Base-by-base conservation (phyloP, 2,888 invertebrate genomes). In the Phalangium opilio region DNA sequence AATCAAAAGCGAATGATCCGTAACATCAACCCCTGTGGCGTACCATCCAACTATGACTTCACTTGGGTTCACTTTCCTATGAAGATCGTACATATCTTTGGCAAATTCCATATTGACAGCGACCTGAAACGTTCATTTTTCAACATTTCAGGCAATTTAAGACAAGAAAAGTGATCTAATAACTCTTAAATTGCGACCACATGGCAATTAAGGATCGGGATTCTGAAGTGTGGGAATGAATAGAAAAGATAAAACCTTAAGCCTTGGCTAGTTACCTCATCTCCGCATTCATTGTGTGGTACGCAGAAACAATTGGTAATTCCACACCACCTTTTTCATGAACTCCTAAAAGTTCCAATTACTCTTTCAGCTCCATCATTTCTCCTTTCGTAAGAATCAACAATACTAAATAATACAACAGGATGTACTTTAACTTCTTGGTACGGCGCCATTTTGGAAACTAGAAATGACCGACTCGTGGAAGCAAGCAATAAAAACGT, bases 271-370 rank as follows among this genome's bases (percentile, higher is more conserved):
- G 61, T 58, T 60, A 72, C 74, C 65, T 75, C 74, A 67, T 93
- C 93, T 57, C 87, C 87, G 60, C 86, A 83, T 69, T 98, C 96
- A 68, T 93, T 95, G 68, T 98, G 96, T 0, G 96, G 96, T 43
- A 98, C 96, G 63, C 95, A 91, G 71, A 96, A 98, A 66, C 95
- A 96, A 65, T 98, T 96, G 12, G 95, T 95, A 39, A 96, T 87
- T 73, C 96, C 95, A 95, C 86, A 49, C 85, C 76, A 49, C 89
- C 89, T 68, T 90, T 91, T 61, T 89, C 89, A 38, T 78, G 77
- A 34, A 80, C 79, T 45, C 90, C 89, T 61, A 98, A 70, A 57
- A 98, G 72, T 98, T 53, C 98, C 98, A 61, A 98, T 91, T 58
- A 96, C 95, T 63, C 95, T 77, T 60, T 84, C 82, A 12, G 90